A percentile compares a stretch with the other conserved stretches of the same genome.
Conservation (phyloP, 2,888 invertebrate species). For the Opisthograptis luteolata region DNA sequence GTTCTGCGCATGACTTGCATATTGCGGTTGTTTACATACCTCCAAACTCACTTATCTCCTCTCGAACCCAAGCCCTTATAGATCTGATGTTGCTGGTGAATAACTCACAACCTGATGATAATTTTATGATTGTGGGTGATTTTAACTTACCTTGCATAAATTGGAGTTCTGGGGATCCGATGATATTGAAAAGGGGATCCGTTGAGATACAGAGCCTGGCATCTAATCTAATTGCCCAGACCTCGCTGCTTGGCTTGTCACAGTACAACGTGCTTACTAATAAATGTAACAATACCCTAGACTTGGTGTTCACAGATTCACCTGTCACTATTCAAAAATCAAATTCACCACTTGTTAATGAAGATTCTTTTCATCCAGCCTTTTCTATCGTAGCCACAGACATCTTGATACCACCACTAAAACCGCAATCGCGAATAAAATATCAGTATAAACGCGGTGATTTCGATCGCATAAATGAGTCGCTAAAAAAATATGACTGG, state of each 20-base stretch:
- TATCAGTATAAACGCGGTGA: constrained; percentile 5
- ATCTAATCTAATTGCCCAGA: not conserved
- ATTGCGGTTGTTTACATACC: no score
- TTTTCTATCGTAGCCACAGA: not conserved
- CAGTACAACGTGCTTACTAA: not conserved
- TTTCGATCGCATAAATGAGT: not conserved
- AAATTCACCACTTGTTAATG: not conserved
- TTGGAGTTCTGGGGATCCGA: not conserved
- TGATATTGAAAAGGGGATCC: not conserved
- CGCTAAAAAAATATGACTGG: constrained; percentile 2
- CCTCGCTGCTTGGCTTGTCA: not conserved
- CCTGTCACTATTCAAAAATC: not conserved
- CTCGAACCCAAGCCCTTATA: no score
- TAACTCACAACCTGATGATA: constrained; percentile 4
- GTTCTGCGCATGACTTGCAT: no score
- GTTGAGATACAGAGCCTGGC: not conserved
- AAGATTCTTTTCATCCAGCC: not conserved
- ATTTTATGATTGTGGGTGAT: constrained; percentile 2
- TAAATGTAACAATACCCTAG: not conserved
- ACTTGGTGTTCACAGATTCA: not conserved
- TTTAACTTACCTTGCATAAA: constrained; percentile 5
- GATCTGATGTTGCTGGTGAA: no score
- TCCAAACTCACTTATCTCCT: no score
- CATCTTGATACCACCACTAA: not conserved
- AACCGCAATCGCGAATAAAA: not conserved